These are phyloP conservation scores for Hartigia nigra DNA, from an alignment of 2,888 invertebrate species.

Conservation along the genomic window DNA sequence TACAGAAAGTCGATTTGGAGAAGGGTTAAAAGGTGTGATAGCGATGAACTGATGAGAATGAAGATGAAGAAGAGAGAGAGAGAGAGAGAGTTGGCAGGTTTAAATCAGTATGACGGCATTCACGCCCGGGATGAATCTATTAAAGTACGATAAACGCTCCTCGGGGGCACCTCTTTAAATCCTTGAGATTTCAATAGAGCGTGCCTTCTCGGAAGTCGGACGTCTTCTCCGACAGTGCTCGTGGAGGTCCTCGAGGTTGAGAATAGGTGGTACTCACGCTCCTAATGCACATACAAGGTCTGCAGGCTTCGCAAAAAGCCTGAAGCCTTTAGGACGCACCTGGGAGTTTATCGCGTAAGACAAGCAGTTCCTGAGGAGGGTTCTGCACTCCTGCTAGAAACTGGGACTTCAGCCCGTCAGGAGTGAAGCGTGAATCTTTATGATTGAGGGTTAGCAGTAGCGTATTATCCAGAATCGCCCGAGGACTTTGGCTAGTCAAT, in stretches of 20 bases:
- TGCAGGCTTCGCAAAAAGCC: background rate
- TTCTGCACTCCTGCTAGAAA: background rate
- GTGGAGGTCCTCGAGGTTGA: background rate
- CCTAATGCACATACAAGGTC: background rate
- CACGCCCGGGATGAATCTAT: background rate
- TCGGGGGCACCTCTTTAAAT: background rate
- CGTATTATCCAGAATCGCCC: constrained; percentile 21
- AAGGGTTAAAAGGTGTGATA: background rate
- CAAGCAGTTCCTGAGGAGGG: background rate
- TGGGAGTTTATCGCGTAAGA: constrained; percentile 17
- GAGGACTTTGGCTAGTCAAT: constrained; percentile 15
- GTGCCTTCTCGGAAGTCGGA: background rate
- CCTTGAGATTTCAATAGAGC: background rate
- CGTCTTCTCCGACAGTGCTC: background rate
- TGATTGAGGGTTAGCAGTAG: constrained; percentile 22
- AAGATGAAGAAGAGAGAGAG: background rate
- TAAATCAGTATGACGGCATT: background rate
- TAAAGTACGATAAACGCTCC: background rate
- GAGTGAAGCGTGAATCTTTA: constrained; percentile 1
- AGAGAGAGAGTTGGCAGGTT: background rate
- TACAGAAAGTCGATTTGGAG: background rate
- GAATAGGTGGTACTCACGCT: background rate
- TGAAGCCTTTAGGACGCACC: background rate
- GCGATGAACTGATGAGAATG: background rate
- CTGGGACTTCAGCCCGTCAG: constrained; percentile 14